A percentile compares a stretch with the other conserved stretches of the same genome.
Evolutionary conservation across 2,797 vertebrate genomes (phyloP).

Genomic region (Phataginus tetradactyla): DNA sequence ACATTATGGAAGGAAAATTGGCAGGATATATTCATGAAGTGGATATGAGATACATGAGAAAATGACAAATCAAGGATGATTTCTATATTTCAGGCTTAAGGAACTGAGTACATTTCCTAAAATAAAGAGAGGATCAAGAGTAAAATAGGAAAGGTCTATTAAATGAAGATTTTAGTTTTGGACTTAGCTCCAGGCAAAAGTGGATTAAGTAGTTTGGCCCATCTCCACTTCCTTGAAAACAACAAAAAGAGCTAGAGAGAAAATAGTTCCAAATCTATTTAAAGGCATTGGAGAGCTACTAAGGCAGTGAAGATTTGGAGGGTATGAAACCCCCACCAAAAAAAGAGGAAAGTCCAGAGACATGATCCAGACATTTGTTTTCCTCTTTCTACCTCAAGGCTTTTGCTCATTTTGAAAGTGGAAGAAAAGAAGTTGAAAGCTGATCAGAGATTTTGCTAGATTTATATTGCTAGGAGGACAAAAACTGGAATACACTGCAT

Average conservation of each 20-base stretch:
- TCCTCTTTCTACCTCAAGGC: background rate
- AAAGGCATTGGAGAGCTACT: background rate
- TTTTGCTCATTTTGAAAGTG: slow-evolving; percentile 11
- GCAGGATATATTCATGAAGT: background rate
- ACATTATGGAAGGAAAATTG: background rate
- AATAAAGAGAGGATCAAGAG: background rate
- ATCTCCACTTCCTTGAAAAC: background rate
- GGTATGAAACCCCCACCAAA: background rate
- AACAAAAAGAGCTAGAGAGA: background rate
- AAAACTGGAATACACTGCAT: background rate
- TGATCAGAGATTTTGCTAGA: background rate
- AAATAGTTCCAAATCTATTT: background rate
- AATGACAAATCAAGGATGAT: background rate
- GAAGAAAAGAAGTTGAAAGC: background rate
- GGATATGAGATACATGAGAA: background rate
- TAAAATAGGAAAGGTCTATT: background rate
- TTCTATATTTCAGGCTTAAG: background rate
- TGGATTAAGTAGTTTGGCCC: background rate
- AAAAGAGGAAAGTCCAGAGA: background rate
- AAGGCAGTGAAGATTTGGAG: background rate
- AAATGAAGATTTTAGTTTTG: background rate
- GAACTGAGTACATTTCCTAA: background rate
- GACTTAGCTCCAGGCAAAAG: background rate
- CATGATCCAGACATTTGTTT: background rate
- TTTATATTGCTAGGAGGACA: background rate